phyloP scores from a whole-genome alignment of 2,888 invertebrate species.

The Erannis defoliaria region DNA sequence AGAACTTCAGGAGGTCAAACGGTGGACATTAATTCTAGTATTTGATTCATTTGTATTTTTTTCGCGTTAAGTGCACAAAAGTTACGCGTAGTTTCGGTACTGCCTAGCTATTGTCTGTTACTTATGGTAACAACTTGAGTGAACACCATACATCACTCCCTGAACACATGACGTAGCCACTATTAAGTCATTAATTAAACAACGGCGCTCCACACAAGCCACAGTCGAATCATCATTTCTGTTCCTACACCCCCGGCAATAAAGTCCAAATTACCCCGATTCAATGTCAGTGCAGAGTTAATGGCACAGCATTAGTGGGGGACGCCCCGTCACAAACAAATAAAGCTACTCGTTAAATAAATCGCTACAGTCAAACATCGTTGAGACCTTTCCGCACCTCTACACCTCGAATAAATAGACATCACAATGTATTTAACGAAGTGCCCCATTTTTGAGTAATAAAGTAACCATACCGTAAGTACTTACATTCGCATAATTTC shows the following conservation, averaged over 20 bases:
- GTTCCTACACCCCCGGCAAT: slow-evolving; percentile 55
- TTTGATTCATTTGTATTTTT: too few species aligned
- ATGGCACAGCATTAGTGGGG: slow-evolving; percentile 72
- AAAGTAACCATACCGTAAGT: slow-evolving; percentile 22
- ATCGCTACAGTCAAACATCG: slow-evolving; percentile 76
- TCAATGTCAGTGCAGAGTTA: slow-evolving; percentile 64
- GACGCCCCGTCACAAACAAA: slow-evolving; percentile 71
- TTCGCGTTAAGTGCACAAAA: too few species aligned
- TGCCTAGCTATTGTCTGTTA: too few species aligned
- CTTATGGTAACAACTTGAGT: slow-evolving; percentile 40
- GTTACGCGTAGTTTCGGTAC: neutral
- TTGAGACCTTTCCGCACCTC: slow-evolving; percentile 72
- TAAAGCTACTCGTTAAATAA: slow-evolving; percentile 79
- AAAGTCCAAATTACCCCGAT: slow-evolving; percentile 68
- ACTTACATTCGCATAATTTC: slow-evolving; percentile 27
- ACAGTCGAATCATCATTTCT: slow-evolving; percentile 44
- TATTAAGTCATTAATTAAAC: slow-evolving; percentile 76
- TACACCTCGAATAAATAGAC: slow-evolving; percentile 70
- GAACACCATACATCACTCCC: slow-evolving; percentile 60
- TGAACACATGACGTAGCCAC: slow-evolving; percentile 66
- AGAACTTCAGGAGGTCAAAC: too few species aligned
- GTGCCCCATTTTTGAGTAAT: slow-evolving; percentile 47
- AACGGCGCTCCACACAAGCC: slow-evolving; percentile 55
- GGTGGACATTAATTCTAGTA: too few species aligned
- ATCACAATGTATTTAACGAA: slow-evolving; percentile 65